phyloP scores from a whole-genome alignment of 2,113 vertebrate genomes.

The Grus americana region DNA sequence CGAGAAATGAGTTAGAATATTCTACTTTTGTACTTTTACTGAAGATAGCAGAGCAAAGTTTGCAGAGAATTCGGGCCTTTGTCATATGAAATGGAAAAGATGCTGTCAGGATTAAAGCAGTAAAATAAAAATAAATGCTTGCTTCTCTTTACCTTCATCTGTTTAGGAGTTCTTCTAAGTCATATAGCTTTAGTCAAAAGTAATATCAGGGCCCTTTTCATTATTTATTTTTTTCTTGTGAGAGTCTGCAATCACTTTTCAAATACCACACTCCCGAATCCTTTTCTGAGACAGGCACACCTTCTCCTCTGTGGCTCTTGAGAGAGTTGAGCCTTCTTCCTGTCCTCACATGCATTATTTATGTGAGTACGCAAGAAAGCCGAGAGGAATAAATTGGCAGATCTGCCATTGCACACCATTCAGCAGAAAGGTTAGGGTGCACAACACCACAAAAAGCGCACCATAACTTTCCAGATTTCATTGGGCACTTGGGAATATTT shows the following conservation, averaged over 20 bases:
- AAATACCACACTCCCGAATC: background rate
- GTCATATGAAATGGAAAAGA: background rate
- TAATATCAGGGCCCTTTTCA: background rate
- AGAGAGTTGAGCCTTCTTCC: background rate
- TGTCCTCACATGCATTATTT: constrained; percentile 15
- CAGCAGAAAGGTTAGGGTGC: background rate
- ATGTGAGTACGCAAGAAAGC: background rate
- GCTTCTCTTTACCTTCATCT: background rate
- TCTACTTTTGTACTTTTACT: background rate
- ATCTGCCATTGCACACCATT: background rate
- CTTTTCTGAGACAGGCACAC: background rate
- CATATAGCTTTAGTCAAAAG: background rate
- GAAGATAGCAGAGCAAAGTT: background rate
- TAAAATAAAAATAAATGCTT: background rate
- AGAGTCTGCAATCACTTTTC: background rate
- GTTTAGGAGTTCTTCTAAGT: background rate
- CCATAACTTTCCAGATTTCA: background rate
- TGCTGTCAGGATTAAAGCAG: background rate
- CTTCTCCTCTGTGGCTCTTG: background rate
- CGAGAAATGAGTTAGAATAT: background rate
- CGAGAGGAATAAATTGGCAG: background rate
- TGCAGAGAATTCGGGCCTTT: background rate
- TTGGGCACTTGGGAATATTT: background rate
- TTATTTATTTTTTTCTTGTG: constrained; percentile 2
- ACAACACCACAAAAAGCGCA: background rate